Percentiles rank a stretch among this genome's conserved stretches.
These are phyloP conservation scores for Hestina assimilis DNA, from an alignment of 1,140 invertebrate genomes.

Conservation along the genomic window DNA sequence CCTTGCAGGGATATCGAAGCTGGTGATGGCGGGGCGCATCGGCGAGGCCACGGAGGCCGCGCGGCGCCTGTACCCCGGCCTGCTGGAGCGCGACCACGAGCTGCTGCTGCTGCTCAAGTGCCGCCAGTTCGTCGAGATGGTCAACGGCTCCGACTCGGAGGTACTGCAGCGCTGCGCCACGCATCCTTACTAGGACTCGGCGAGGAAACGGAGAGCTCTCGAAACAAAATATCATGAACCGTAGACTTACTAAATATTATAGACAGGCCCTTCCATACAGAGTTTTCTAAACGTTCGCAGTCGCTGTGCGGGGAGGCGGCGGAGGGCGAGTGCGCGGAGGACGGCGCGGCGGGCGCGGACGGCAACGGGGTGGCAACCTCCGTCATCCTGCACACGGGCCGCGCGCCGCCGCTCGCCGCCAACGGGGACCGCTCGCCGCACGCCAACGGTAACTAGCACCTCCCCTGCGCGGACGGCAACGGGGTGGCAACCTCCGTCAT, in stretches of 20 bases:
- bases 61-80: conserved; percentile 91
- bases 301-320: conserved; percentile 24
- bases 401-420: conserved; percentile 38
- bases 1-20: conserved; percentile 93
- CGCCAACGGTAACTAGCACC: conserved; percentile 50
- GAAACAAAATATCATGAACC: no score
- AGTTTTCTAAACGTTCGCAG: neutral
- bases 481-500: conserved; percentile 60
- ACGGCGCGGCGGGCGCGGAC: conserved; percentile 3
- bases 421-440: conserved; percentile 41
- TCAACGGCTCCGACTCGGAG: conserved; percentile 90
- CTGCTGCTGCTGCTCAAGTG: conserved; percentile 97
- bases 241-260: no score
- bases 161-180: conserved; percentile 56
- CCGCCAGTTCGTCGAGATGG: conserved; percentile 98
- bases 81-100: conserved; percentile 93
- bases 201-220: no score
- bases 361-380: conserved; percentile 63
- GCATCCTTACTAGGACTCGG: no score
- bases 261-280: neutral
- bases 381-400: conserved; percentile 66
- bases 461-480: no score
- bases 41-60: conserved; percentile 96
- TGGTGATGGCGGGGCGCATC: conserved; percentile 94
- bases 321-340: conserved; percentile 32